phyloP scores from a whole-genome alignment of 2,113 vertebrate genomes.

The Sinocyclocheilus maitianheensis region DNA sequence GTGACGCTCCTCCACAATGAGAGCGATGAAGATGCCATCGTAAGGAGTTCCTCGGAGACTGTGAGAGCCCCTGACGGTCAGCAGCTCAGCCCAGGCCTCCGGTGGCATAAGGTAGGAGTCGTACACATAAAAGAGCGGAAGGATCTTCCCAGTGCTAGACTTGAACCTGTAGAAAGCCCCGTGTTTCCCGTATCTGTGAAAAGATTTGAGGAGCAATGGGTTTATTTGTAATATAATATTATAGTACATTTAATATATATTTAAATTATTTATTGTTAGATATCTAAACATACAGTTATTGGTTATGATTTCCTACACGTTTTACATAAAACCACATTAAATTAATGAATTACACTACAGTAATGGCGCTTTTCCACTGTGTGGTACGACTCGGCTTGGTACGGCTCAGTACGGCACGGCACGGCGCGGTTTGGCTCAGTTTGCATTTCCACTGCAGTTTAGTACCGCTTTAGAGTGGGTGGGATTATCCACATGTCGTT shows the following conservation, averaged over 20 bases:
- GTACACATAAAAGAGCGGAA: conserved; percentile 88
- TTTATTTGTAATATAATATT: neutral
- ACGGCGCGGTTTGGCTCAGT: too few relatives aligned
- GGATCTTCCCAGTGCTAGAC: conserved; percentile 80
- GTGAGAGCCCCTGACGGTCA: conserved; percentile 79
- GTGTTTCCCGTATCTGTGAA: conserved; percentile 82
- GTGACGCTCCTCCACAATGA: conserved; percentile 87
- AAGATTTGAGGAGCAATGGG: neutral
- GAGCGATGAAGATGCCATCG: conserved; percentile 82
- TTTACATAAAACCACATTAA: neutral
- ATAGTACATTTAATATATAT: neutral
- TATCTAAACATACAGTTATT: too few relatives aligned
- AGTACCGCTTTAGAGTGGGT: too few relatives aligned
- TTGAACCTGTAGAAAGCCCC: conserved; percentile 85
- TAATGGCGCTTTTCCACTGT: too few relatives aligned
- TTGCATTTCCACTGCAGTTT: too few relatives aligned
- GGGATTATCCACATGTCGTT: too few relatives aligned
- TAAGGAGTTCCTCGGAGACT: conserved; percentile 83
- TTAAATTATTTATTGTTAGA: neutral
- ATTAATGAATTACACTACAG: neutral
- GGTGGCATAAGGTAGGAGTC: conserved; percentile 87
- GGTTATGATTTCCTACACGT: too few relatives aligned
- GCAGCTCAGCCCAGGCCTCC: conserved; percentile 86
- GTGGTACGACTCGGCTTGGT: too few relatives aligned
- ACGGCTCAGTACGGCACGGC: too few relatives aligned